phyloP scores from a whole-genome alignment of 2,888 invertebrate genomes.

The Pterostichus niger region DNA sequence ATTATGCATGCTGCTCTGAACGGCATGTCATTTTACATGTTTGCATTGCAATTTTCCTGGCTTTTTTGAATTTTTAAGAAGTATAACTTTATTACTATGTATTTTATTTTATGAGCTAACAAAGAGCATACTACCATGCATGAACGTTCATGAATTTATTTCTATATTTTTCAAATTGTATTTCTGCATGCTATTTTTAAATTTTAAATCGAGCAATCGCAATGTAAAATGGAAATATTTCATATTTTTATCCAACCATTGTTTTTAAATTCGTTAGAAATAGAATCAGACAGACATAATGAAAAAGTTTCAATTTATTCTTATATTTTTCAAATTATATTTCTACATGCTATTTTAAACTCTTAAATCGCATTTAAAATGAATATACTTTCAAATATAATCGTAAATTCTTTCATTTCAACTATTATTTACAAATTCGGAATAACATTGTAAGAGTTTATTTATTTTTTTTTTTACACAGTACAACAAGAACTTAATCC shows the following conservation, averaged over 20 bases:
- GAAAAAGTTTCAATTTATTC: conserved; percentile 6
- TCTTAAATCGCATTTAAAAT: background rate
- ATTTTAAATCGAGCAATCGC: background rate
- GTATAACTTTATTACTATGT: conserved; percentile 65
- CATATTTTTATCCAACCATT: too few species aligned
- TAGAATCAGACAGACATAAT: too few species aligned
- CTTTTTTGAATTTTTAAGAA: conserved; percentile 64
- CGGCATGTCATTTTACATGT: conserved; percentile 65
- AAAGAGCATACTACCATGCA: conserved; percentile 29
- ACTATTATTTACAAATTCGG: too few species aligned
- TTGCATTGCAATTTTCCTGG: conserved; percentile 64
- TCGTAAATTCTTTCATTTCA: too few species aligned
- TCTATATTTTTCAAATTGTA: conserved; percentile 46
- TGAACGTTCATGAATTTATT: conserved; percentile 47
- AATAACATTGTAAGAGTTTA: too few species aligned
- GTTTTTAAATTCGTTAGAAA: too few species aligned
- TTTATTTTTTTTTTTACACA: too few species aligned
- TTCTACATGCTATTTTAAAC: conserved; percentile 1
- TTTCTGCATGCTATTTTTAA: background rate
- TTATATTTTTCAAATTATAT: conserved; percentile 28
- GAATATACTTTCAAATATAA: too few species aligned
- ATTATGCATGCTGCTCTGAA: conserved; percentile 64
- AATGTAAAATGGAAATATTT: too few species aligned
- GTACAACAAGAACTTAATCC: too few species aligned
- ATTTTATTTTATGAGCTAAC: conserved; percentile 63